Percentiles rank a stretch among this genome's conserved stretches.
Conservation (phyloP, 2,113 vertebrate genomes). For the Daboia siamensis region DNA sequence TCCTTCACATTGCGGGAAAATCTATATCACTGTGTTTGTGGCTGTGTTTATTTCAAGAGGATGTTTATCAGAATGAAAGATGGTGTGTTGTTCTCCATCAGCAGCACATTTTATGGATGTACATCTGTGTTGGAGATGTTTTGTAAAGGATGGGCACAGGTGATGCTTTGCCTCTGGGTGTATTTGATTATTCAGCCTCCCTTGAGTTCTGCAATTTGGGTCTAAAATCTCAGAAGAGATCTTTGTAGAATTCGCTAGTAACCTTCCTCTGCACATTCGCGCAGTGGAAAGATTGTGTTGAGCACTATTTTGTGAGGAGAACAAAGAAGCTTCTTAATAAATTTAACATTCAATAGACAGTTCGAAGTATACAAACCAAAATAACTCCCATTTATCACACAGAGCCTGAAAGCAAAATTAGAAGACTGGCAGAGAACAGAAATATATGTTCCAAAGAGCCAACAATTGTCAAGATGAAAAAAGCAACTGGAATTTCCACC, state of each 20-base stretch:
- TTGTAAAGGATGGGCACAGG: slow-evolving; percentile 16
- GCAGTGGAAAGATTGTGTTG: neutral
- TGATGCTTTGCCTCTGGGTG: slow-evolving; percentile 28
- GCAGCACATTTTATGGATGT: neutral
- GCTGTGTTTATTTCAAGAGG: neutral
- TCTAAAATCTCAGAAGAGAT: slow-evolving; percentile 16
- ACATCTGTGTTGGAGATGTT: slow-evolving; percentile 14
- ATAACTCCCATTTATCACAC: neutral
- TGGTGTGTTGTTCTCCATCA: neutral
- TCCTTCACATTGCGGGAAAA: neutral
- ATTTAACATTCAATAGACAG: neutral
- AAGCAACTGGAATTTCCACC: neutral
- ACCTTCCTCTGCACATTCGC: neutral
- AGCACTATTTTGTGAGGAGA: neutral
- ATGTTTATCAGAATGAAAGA: slow-evolving; percentile 11
- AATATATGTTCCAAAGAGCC: neutral
- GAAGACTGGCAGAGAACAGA: neutral
- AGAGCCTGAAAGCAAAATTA: slow-evolving; percentile 4
- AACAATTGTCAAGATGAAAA: neutral
- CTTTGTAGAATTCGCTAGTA: neutral
- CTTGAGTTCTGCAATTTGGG: slow-evolving; percentile 22
- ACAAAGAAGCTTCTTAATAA: neutral
- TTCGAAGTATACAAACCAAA: neutral
- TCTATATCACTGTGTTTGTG: neutral
- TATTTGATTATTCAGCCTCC: slow-evolving; percentile 11